phyloP scores from a whole-genome alignment of 1,140 invertebrate genomes.

The Apis laboriosa region DNA sequence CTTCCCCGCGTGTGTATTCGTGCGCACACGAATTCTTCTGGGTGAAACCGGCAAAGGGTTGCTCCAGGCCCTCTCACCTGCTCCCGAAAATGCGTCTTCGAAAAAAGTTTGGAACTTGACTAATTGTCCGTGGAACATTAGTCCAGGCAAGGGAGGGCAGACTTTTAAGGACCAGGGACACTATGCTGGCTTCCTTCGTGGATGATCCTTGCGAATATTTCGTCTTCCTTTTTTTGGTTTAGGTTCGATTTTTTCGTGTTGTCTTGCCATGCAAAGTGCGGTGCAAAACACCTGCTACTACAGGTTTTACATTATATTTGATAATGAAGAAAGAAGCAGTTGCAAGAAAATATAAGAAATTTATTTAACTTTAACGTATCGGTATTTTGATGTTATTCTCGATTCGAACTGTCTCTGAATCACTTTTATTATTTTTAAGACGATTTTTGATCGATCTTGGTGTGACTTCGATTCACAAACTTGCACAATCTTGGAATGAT shows the following conservation, averaged over 20 bases:
- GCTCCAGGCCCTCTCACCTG: conserved; percentile 21
- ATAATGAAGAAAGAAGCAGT: too few relatives aligned
- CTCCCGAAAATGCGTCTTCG: conserved; percentile 23
- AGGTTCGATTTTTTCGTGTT: neutral
- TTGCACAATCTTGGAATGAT: neutral
- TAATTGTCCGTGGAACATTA: conserved; percentile 47
- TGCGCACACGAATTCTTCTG: neutral
- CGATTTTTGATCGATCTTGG: neutral
- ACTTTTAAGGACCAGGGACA: conserved; percentile 39
- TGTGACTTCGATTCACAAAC: neutral
- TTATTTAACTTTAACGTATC: too few relatives aligned
- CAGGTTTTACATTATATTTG: too few relatives aligned
- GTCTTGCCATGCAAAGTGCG: neutral
- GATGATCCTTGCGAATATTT: neutral
- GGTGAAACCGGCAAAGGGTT: neutral
- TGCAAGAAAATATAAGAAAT: too few relatives aligned
- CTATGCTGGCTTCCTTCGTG: neutral
- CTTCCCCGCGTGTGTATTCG: neutral
- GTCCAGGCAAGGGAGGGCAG: neutral
- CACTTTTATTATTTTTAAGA: neutral
- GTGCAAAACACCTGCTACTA: too few relatives aligned
- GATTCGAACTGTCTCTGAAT: neutral
- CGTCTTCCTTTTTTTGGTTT: neutral
- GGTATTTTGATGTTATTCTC: too few relatives aligned
- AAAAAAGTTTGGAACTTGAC: conserved; percentile 19